These are phyloP conservation scores for Leguminivora glycinivorella DNA, from an alignment of 1,140 invertebrate genomes.

Conservation along the genomic window DNA sequence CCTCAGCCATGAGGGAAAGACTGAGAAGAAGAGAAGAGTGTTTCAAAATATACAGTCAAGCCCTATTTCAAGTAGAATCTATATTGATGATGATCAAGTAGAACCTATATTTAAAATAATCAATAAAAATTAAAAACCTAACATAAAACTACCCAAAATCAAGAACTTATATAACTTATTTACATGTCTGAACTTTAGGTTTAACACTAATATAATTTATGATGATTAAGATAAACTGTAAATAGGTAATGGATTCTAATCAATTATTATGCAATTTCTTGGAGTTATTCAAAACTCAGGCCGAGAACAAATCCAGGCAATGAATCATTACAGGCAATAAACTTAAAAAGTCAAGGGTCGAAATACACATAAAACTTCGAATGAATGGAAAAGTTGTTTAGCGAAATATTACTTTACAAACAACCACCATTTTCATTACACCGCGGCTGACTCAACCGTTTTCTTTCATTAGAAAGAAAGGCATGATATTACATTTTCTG, in stretches of 20 bases:
- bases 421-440: background rate
- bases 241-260: too few relatives aligned
- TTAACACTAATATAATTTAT: background rate
- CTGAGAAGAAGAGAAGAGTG: too few relatives aligned
- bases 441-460: background rate
- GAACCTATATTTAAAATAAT: too few relatives aligned
- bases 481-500: background rate
- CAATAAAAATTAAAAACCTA: too few relatives aligned
- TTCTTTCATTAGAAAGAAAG: background rate
- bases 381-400: slow-evolving; percentile 4
- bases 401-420: slow-evolving; percentile 11
- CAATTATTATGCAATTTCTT: background rate
- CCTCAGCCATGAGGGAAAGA: too few relatives aligned
- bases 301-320: background rate
- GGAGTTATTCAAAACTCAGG: background rate
- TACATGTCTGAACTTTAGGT: background rate
- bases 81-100: too few relatives aligned
- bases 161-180: too few relatives aligned
- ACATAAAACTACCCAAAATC: too few relatives aligned
- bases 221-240: background rate
- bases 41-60: too few relatives aligned
- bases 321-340: background rate
- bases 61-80: too few relatives aligned
- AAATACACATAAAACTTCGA: background rate
- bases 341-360: slow-evolving; percentile 4